These are phyloP conservation scores for Echinops telfairi DNA, from an alignment of 2,113 vertebrate species.

Conservation along the genomic window DNA sequence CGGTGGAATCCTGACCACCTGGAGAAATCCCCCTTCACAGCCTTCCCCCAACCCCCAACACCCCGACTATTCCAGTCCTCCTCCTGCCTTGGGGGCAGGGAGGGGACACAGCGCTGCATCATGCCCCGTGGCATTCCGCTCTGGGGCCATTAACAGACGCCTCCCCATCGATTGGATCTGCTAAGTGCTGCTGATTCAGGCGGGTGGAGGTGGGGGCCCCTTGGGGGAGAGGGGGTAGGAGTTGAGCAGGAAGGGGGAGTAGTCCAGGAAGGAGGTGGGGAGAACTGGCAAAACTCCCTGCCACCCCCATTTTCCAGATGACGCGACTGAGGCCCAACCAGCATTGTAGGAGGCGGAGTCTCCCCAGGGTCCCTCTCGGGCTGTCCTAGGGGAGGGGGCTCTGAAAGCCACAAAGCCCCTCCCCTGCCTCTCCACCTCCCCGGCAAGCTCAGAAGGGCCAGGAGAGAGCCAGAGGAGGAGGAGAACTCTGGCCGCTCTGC, in stretches of 20 bases:
- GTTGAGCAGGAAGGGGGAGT: slow-evolving; percentile 75
- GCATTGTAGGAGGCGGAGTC: slow-evolving; percentile 80
- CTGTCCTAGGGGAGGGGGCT: slow-evolving; percentile 79
- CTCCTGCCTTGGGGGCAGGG: slow-evolving; percentile 65
- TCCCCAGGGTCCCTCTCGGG: slow-evolving; percentile 76
- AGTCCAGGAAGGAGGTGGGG: slow-evolving; percentile 79
- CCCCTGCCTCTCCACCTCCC: slow-evolving; percentile 72
- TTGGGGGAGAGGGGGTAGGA: slow-evolving; percentile 69
- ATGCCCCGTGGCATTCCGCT: slow-evolving; percentile 75
- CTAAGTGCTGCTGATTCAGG: slow-evolving; percentile 84
- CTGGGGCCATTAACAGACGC: slow-evolving; percentile 80
- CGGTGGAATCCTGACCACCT: slow-evolving; percentile 6
- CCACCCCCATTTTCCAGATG: slow-evolving; percentile 84
- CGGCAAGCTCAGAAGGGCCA: slow-evolving; percentile 76
- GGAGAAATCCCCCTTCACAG: not conserved
- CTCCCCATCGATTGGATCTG: slow-evolving; percentile 77
- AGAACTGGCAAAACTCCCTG: slow-evolving; percentile 74
- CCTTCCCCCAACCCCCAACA: not conserved
- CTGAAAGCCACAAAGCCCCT: slow-evolving; percentile 74
- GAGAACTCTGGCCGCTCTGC: slow-evolving; percentile 78
- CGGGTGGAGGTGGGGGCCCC: slow-evolving; percentile 73
- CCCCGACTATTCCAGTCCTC: not conserved
- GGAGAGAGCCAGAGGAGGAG: slow-evolving; percentile 72
- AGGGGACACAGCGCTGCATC: slow-evolving; percentile 81
- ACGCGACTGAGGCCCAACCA: slow-evolving; percentile 84